Evolutionary conservation across 2,888 invertebrate genomes (phyloP).

Genomic region (Oasisia sp.): DNA sequence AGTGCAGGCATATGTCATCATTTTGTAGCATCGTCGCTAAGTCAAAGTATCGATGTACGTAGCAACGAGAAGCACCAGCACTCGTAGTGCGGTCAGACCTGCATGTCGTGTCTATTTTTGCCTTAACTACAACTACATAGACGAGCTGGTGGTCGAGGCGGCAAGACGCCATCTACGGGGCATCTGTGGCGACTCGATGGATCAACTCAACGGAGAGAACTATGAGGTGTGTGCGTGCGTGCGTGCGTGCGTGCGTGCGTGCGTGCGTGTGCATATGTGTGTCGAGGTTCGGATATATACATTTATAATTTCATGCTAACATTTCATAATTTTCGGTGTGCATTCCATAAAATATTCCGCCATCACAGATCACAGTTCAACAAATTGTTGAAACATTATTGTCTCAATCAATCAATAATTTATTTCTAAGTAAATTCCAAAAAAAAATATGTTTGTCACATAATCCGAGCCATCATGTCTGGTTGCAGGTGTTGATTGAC

Average conservation of each 20-base stretch:
- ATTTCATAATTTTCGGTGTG: background rate
- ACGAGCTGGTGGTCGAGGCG: conserved; percentile 78
- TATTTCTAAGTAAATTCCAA: background rate
- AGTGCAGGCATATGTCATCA: background rate
- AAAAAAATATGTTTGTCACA: background rate
- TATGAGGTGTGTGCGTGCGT: conserved; percentile 77
- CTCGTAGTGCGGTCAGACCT: background rate
- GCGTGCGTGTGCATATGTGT: too few species aligned
- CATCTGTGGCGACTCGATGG: conserved; percentile 88
- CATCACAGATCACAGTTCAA: background rate
- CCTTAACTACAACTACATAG: conserved; percentile 14
- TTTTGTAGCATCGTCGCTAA: background rate
- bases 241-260: background rate
- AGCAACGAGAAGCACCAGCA: background rate
- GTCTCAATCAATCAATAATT: background rate
- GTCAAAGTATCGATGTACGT: background rate
- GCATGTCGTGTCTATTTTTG: conserved; percentile 22
- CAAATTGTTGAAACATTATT: background rate
- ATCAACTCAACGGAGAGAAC: conserved; percentile 79
- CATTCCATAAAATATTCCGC: background rate
- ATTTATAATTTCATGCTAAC: background rate
- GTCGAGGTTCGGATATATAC: too few species aligned
- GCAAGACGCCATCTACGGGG: conserved; percentile 85
- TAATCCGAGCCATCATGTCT: background rate
- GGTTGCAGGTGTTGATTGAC: conserved; percentile 81